Evolutionary conservation across 2,113 vertebrate genomes (phyloP).

Genomic region (Anarhynchus alexandrinus): DNA sequence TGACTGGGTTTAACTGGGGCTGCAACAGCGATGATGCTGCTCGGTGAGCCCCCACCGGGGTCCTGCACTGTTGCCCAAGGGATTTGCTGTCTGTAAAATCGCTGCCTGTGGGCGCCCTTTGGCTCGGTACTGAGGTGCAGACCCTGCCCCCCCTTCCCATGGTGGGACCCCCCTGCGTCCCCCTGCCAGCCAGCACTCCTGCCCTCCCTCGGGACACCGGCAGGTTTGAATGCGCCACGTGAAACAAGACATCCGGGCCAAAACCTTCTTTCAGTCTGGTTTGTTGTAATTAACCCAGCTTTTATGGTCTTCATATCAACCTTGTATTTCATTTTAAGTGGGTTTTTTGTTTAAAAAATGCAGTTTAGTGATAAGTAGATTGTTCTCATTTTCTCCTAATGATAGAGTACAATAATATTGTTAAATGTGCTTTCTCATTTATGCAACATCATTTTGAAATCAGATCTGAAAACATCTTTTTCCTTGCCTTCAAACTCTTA

Average conservation of each 20-base stretch:
- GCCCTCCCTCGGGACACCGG: neutral
- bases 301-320: neutral
- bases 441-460: slow-evolving; percentile 33
- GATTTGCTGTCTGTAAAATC: neutral
- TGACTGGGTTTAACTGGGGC: neutral
- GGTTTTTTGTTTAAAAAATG: neutral
- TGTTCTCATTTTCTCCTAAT: slow-evolving; percentile 24
- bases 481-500: slow-evolving; percentile 6
- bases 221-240: neutral
- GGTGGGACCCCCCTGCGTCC: neutral
- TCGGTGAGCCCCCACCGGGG: neutral
- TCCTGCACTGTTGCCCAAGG: neutral
- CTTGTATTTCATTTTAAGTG: neutral
- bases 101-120: neutral
- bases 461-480: slow-evolving; percentile 31
- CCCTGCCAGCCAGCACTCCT: accelerated
- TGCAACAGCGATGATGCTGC: neutral
- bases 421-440: slow-evolving; percentile 6
- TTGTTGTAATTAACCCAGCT: neutral
- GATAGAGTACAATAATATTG: neutral
- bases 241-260: neutral
- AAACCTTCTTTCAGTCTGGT: neutral
- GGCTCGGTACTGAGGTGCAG: neutral
- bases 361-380: slow-evolving; percentile 16
- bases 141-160: neutral